Base-by-base conservation (phyloP, 2,888 invertebrate genomes). In the Teleiodes luculella region DNA sequence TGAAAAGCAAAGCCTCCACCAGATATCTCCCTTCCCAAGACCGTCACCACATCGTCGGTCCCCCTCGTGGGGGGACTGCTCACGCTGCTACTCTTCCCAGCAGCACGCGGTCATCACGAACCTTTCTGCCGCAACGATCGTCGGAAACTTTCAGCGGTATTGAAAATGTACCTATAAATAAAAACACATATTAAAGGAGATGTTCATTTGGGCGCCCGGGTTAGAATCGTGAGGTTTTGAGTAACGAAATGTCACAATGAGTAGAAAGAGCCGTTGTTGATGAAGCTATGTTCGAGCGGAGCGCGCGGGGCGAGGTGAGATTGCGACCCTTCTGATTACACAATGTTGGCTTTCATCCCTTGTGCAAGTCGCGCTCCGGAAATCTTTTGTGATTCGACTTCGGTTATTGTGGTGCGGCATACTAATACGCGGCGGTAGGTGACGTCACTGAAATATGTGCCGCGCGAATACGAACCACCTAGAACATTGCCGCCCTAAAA, bases 311-410 rank as follows among this genome's bases (percentile, higher is more conserved):
- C 72, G 82, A 80, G 83, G 83, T 77, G 77, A 85, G 86, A 87
- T 87, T 87, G 86, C 84, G 87, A 86, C 88, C 88, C 86, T 88
- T 83, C 83, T 89, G 88, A 89, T 89, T 89, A 89, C 88, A 87
- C 86, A 86, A 86, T 86, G 87, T 86, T 80, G 86, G 81, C 86
- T 86, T 86, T 87, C 86, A 86, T 87, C 84, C 86, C 85, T 84
- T 84, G 86, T 86, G 85, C 84, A 81, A 86, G 86, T 83, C 86
- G 85, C 83, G 86, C 82, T 76, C 86, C 87, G 87, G 87, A 88
- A 87, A 87, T 89, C 88, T 89, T 89, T 89, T 89, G 87, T 89
- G 86, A 86, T 86, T 87, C 80, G 78, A 80, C 83, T 86, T 86
- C 83, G 83, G 85, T 86, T 88, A 86, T 86, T 88, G 84, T 83